These are phyloP conservation scores for Syrphus vitripennis DNA, from an alignment of 2,888 invertebrate species.

Conservation along the genomic window DNA sequence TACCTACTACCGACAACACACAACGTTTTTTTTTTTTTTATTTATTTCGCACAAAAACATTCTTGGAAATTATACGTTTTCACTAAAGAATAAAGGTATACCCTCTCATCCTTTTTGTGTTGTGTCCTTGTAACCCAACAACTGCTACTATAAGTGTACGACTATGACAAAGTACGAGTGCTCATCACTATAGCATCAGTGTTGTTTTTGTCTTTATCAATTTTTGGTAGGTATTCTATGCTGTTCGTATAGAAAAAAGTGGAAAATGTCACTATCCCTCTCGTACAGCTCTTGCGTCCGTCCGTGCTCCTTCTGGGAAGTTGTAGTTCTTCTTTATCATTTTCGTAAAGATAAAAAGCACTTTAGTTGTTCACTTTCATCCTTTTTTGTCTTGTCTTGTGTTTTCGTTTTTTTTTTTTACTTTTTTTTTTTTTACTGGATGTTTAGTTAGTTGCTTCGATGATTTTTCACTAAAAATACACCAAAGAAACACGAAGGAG, in stretches of 20 bases:
- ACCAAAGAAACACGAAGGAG: conserved; percentile 38
- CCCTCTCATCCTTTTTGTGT: background rate
- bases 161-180: background rate
- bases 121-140: background rate
- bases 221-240: conserved; percentile 37
- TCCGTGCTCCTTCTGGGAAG: too few species aligned
- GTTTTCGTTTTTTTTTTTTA: too few species aligned
- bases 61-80: conserved; percentile 42
- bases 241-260: conserved; percentile 10
- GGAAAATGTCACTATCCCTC: conserved; percentile 62
- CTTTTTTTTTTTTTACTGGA: background rate
- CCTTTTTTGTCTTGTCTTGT: conserved; percentile 37
- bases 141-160: conserved; percentile 20
- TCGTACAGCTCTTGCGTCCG: too few species aligned
- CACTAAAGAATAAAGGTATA: conserved; percentile 6
- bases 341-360: conserved; percentile 63
- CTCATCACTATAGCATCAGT: background rate
- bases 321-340: conserved; percentile 65
- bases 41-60: conserved; percentile 25
- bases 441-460: conserved; percentile 53
- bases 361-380: conserved; percentile 69
- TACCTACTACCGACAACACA: background rate
- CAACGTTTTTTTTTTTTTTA: background rate
- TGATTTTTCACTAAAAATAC: conserved; percentile 67
- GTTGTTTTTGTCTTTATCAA: conserved; percentile 59